A percentile compares a stretch with the other conserved stretches of the same genome.
phyloP scores from a whole-genome alignment of 1,140 invertebrate genomes.

The Cydia fagiglandana region DNA sequence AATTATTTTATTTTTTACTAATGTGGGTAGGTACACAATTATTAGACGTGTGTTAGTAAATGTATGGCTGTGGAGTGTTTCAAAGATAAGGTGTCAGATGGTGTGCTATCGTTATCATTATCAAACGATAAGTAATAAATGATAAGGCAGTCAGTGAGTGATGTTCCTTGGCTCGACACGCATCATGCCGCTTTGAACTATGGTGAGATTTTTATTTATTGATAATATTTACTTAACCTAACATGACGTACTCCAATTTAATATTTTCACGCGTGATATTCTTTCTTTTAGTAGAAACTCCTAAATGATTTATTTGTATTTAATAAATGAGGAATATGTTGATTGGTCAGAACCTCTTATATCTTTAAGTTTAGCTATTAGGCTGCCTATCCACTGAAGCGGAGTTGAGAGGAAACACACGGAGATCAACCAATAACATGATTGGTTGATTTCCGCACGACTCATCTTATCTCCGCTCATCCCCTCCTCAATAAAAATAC shows the following conservation, averaged over 20 bases:
- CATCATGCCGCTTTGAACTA: conserved; percentile 3
- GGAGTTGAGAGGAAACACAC: too few species aligned
- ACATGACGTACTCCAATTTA: background rate
- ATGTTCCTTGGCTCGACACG: background rate
- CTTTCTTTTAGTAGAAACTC: background rate
- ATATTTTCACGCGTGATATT: too few species aligned
- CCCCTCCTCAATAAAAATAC: too few species aligned
- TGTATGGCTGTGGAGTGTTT: background rate
- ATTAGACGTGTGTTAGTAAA: background rate
- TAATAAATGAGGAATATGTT: background rate
- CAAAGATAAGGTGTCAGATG: background rate
- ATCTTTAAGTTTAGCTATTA: background rate
- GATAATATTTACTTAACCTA: background rate
- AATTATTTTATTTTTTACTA: too few species aligned
- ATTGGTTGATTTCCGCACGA: too few species aligned
- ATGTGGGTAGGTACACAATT: background rate
- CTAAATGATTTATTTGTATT: background rate
- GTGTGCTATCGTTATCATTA: background rate
- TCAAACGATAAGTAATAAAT: background rate
- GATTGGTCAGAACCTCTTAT: too few species aligned
- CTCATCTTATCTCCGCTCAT: too few species aligned
- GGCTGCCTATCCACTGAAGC: too few species aligned
- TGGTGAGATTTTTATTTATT: background rate
- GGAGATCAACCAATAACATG: too few species aligned
- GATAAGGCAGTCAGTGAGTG: background rate